Evolutionary conservation across 2,113 vertebrate species (phyloP).

Genomic region (Notothenia rossii): DNA sequence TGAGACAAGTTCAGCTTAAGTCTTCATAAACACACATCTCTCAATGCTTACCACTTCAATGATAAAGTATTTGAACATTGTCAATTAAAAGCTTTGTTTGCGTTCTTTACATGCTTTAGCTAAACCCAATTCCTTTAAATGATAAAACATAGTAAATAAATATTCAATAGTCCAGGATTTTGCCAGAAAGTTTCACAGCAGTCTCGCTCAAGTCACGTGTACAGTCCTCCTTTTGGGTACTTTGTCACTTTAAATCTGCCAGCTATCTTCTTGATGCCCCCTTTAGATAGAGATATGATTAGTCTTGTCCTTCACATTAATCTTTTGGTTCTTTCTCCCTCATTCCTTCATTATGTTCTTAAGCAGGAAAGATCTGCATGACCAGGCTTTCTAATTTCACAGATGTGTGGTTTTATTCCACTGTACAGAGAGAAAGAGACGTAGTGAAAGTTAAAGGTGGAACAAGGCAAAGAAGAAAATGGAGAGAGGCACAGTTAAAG

Average conservation of each 20-base stretch:
- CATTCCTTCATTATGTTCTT: conserved; percentile 69
- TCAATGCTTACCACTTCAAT: not conserved
- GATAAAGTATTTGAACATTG: not conserved
- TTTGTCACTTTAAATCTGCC: conserved; percentile 29
- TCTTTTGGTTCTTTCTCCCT: conserved; percentile 58
- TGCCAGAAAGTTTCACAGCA: not conserved
- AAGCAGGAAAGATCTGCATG: conserved; percentile 73
- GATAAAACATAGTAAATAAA: not conserved
- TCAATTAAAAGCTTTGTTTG: not conserved
- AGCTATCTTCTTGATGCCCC: conserved; percentile 5
- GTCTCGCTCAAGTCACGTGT: not conserved
- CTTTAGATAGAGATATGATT: conserved; percentile 42
- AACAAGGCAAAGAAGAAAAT: conserved; percentile 47
- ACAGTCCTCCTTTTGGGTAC: not conserved
- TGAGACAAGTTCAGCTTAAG: not conserved
- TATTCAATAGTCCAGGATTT: not conserved
- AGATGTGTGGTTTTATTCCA: conserved; percentile 77
- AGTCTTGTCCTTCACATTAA: conserved; percentile 59
- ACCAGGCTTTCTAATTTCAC: conserved; percentile 83
- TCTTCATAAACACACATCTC: not conserved
- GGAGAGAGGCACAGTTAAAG: conserved; percentile 30
- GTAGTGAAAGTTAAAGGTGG: conserved; percentile 59
- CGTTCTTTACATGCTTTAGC: no score
- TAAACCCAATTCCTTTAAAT: not conserved
- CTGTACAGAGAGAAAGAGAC: conserved; percentile 48